A percentile compares a stretch with the other conserved stretches of the same genome.
Evolutionary conservation across 2,888 invertebrate species (phyloP).

Genomic region (Petrophora chlorosata): DNA sequence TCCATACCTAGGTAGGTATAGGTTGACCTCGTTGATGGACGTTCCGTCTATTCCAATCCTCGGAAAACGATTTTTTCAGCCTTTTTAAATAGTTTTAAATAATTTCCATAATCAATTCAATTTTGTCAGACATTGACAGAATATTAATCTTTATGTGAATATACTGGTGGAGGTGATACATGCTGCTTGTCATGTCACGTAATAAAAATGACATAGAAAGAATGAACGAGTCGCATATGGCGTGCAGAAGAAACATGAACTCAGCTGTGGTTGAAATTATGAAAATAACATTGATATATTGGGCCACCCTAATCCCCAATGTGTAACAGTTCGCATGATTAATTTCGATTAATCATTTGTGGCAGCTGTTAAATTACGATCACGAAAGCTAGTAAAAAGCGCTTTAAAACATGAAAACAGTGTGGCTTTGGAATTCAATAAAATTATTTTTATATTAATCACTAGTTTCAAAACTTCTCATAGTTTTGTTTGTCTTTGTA

Average conservation of each 20-base stretch:
- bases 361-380: conserved; percentile 18
- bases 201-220: too few relatives aligned
- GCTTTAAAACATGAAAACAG: conserved; percentile 4
- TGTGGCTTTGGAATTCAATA: conserved; percentile 3
- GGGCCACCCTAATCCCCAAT: not conserved
- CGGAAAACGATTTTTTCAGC: not conserved
- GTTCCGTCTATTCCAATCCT: too few relatives aligned
- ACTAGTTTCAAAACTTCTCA: too few relatives aligned
- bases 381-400: conserved; percentile 3
- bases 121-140: too few relatives aligned
- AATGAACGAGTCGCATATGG: too few relatives aligned
- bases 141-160: too few relatives aligned
- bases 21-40: conserved; percentile 7
- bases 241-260: too few relatives aligned
- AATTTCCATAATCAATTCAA: not conserved
- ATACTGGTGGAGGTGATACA: too few relatives aligned
- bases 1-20: conserved; percentile 9
- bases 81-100: not conserved
- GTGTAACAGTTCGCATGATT: conserved; percentile 10
- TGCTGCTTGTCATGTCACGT: too few relatives aligned
- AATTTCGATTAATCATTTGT: conserved; percentile 13
- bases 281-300: not conserved
- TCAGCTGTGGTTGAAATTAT: too few relatives aligned
- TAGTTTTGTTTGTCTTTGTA: too few relatives aligned
- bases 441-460: too few relatives aligned